phyloP scores from a whole-genome alignment of 2,797 vertebrate genomes.

The Galagoides demidoff region DNA sequence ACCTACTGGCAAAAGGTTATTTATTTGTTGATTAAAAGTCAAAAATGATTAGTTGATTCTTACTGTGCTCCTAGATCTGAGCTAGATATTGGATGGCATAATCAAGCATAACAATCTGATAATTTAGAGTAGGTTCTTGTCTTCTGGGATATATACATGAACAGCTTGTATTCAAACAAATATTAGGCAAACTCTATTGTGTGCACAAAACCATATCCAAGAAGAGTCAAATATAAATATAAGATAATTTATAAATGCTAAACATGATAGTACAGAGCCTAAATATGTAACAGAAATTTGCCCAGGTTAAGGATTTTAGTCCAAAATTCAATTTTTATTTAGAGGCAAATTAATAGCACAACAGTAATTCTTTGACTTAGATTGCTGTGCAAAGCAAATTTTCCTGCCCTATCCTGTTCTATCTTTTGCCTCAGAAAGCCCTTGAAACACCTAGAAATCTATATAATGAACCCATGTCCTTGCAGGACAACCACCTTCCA shows the following conservation, averaged over 20 bases:
- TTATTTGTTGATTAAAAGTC: not conserved
- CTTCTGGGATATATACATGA: not conserved
- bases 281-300: not conserved
- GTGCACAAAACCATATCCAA: not conserved
- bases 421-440: not conserved
- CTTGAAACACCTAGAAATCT: not conserved
- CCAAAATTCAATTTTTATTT: not conserved
- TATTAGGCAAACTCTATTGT: constrained; percentile 1
- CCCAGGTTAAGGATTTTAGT: not conserved
- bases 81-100: not conserved
- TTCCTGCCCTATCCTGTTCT: not conserved
- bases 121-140: not conserved
- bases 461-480: not conserved
- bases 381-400: not conserved
- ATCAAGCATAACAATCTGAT: not conserved
- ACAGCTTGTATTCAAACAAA: not conserved
- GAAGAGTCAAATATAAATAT: not conserved
- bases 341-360: not conserved
- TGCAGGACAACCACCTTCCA: not conserved
- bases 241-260: not conserved
- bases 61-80: not conserved
- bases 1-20: not conserved
- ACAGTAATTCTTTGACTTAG: not conserved
- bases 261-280: not conserved
- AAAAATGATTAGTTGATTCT: not conserved